Base-by-base conservation (phyloP, 2,113 vertebrate genomes). In the Scatophagus argus region DNA sequence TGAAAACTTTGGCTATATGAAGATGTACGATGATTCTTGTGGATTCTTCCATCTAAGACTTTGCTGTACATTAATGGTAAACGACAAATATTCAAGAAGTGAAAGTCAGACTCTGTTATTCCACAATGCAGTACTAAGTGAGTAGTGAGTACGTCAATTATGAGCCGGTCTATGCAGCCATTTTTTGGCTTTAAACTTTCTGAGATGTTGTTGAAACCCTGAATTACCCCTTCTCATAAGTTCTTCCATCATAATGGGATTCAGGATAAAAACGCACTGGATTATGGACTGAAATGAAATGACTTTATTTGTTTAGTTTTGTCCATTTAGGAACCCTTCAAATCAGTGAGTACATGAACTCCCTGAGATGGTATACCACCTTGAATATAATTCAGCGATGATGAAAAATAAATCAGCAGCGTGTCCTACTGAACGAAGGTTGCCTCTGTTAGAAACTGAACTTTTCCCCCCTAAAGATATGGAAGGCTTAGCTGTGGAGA, bases 391-490 rank as follows among this genome's bases (percentile, higher is more conserved):
- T 91, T 66, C 67, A 72, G 63, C 23, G 55, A 60, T 49, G 77
- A 81, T 84, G 52, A 79, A 75, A 85, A 82, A 90, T 83, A 59
- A 86, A 87, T 90, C 27, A 51, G 78, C 58, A 23, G 36, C 21
- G 21, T 87, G 88, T 90, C 83, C 87, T 76, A 83, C 74, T 92
- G 85, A 88, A 88, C 38, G 74, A 87, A 77, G 82, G 77, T 70
- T 73, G 80, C 85, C 87, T 81, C 49, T 68, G 67, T 56, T 64
- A 72, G 52, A 72, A 67, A 67, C 64, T 93, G 93, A 94, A 94
- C 92, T 91, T 87, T 89, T 75, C 83, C 90, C 86, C 83, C 78
- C 83, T 75, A 52, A 77, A 88, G 87, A 90, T 79, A 81, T 81
- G 76, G 87, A 80, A 82, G 74, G 66, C 82, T 82, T 81, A 79